Conservation (phyloP, 2,888 invertebrate genomes). For the Eupithecia inturbata region DNA sequence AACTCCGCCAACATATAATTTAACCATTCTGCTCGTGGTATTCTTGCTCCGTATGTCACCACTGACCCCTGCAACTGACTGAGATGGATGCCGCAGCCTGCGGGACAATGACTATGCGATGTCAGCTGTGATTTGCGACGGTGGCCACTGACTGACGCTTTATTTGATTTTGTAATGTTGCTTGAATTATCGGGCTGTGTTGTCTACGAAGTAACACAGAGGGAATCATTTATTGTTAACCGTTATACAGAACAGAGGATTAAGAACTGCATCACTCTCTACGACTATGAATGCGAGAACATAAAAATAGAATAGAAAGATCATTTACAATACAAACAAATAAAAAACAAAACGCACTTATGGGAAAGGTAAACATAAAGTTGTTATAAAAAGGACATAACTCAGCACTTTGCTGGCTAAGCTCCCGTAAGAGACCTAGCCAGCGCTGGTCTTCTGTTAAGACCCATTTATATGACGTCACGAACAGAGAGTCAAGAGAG, state of each 20-base stretch:
- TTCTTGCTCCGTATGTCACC: constrained; percentile 11
- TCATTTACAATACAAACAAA: too few relatives aligned
- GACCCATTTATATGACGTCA: too few relatives aligned
- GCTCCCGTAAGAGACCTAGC: too few relatives aligned
- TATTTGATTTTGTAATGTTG: constrained; percentile 23
- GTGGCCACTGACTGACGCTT: constrained; percentile 33
- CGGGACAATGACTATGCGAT: constrained; percentile 43
- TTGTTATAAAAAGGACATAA: too few relatives aligned
- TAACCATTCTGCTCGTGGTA: neutral
- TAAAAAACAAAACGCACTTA: too few relatives aligned
- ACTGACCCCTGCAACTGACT: constrained; percentile 61
- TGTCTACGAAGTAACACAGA: neutral
- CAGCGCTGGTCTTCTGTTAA: too few relatives aligned
- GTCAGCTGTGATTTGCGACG: constrained; percentile 40
- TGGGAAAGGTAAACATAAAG: too few relatives aligned
- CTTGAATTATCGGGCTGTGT: neutral
- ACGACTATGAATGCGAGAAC: too few relatives aligned
- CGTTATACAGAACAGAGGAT: neutral
- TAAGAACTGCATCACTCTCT: neutral
- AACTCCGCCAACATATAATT: neutral
- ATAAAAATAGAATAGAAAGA: too few relatives aligned
- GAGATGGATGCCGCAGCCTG: constrained; percentile 62
- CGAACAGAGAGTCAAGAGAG: too few relatives aligned
- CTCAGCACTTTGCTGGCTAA: too few relatives aligned
- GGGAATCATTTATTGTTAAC: neutral